These are phyloP conservation scores for Piaya cayana DNA, from an alignment of 2,113 vertebrate genomes.

Conservation along the genomic window DNA sequence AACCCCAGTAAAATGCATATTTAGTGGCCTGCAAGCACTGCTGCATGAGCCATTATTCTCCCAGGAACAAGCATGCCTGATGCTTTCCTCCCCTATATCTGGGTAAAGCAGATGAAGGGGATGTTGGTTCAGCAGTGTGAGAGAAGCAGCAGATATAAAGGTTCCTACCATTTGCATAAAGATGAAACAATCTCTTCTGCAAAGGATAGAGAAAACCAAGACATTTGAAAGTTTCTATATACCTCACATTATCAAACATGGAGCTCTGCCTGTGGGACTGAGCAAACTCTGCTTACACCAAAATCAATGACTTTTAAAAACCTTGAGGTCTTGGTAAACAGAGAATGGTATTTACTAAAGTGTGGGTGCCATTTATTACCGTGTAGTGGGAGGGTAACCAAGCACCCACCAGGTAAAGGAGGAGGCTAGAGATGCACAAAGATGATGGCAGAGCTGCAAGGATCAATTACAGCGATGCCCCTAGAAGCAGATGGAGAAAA, in stretches of 20 bases:
- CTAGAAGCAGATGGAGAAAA: accelerated
- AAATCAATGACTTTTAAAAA: neutral
- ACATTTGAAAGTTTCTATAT: neutral
- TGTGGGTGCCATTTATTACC: neutral
- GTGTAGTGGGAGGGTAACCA: neutral
- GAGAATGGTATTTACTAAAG: neutral
- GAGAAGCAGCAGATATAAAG: neutral
- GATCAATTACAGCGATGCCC: neutral
- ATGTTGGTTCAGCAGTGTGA: neutral
- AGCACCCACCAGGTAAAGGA: accelerated
- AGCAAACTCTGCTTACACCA: neutral
- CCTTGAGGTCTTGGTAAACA: neutral
- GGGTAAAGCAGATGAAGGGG: neutral
- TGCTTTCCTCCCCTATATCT: neutral
- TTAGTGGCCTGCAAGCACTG: neutral
- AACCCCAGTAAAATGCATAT: neutral
- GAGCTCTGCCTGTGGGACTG: neutral
- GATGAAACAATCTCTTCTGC: neutral
- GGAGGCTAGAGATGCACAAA: neutral
- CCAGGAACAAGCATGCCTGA: neutral
- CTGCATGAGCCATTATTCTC: neutral
- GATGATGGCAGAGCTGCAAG: neutral
- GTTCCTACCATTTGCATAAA: neutral
- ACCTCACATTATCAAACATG: neutral
- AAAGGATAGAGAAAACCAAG: neutral